Base-by-base conservation (phyloP, 2,797 vertebrate genomes). In the Acanthurus leucopareius region DNA sequence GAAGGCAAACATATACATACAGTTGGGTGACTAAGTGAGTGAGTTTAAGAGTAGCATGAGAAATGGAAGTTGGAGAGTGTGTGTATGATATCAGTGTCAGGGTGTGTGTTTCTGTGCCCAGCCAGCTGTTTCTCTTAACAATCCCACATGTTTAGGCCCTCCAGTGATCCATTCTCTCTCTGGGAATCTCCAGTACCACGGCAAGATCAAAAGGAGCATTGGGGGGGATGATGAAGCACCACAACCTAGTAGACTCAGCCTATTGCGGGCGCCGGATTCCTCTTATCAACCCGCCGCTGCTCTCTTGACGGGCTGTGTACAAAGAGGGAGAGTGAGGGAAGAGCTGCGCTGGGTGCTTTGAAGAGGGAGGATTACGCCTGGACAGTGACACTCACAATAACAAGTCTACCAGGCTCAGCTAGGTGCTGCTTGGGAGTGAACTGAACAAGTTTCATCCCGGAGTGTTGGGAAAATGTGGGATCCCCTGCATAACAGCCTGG, bases 331-430 rank as follows among this genome's bases (percentile, higher is more conserved):
- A 76, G 89, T 94, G 95, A 95, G 94, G 93, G 92, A 94, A 95
- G 96, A 95, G 93, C 70, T 93, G 92, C 89, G 60, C 93, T 89
- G 93, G 93, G 95, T 92, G 94, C 96, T 97, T 96, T 97, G 96
- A 96, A 97, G 96, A 95, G 92, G 87, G 75, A 70, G 96, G 96
- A 96, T 97, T 96, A 96, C 91, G 71, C 92, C 86, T 84, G 93
- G 94, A 96, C 94, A 92, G 69, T 94, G 95, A 96, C 91, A 96
- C 94, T 96, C 96, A 93, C 95, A 97, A 97, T 97, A 98, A 98
- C 97, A 97, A 97, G 95, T 95, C 96, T 89, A 93, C 92, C 91
- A 93, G 93, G 93, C 96, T 96, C 95, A 91, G 94, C 94, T 93
- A 93, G 96, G 94, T 96, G 97, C 96, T 96, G 94, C 57, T 90